Conservation (phyloP, 2,113 vertebrate species). For the Eptesicus fuscus region DNA sequence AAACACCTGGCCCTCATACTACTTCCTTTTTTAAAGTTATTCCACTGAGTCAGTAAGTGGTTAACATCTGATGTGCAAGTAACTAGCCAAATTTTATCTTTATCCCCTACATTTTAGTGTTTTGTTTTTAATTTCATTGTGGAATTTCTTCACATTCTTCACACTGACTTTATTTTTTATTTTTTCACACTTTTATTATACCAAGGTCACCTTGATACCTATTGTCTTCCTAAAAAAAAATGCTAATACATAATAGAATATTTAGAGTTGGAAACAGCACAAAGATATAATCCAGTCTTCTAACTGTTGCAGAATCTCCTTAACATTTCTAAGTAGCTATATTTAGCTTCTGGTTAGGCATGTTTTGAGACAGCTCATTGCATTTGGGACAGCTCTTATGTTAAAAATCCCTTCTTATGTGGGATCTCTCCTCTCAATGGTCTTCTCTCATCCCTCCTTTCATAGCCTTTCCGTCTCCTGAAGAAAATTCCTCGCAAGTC, state of each 20-base stretch:
- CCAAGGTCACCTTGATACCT: not conserved
- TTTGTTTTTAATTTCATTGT: not conserved
- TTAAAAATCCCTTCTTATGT: not conserved
- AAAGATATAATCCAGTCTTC: not conserved
- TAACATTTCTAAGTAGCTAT: not conserved
- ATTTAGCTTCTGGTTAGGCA: not conserved
- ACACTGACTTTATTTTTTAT: not conserved
- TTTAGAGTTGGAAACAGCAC: not conserved
- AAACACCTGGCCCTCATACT: not conserved
- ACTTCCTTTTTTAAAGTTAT: not conserved
- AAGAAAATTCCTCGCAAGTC: not conserved
- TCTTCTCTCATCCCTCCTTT: not conserved
- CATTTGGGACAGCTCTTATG: not conserved
- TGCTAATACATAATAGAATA: not conserved
- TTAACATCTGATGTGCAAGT: not conserved
- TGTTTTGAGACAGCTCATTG: not conserved
- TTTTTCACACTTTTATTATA: not conserved
- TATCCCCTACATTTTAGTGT: not conserved
- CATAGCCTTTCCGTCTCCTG: not conserved
- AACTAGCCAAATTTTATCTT: not conserved
- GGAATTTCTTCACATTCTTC: not conserved
- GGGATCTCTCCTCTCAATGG: not conserved
- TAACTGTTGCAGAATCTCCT: not conserved
- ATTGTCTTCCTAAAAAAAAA: constrained; percentile 9
- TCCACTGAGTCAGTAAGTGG: not conserved